Conservation (phyloP, 2,113 vertebrate genomes). For the Aepyceros melampus region DNA sequence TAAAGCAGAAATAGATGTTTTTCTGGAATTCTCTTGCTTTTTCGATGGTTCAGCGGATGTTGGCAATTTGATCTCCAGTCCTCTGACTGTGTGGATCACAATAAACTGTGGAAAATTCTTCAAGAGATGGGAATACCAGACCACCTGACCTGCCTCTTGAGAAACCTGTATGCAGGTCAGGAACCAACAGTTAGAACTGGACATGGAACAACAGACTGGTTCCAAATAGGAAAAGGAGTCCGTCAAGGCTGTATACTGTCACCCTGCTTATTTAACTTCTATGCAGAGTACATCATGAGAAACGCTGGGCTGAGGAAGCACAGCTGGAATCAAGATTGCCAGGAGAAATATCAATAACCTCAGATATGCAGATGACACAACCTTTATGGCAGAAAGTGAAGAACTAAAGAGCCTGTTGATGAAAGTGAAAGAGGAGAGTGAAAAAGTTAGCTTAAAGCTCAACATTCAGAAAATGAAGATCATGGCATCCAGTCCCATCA, state of each 20-base stretch:
- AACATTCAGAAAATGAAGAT: neutral
- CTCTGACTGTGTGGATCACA: too few relatives aligned
- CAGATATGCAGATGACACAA: neutral
- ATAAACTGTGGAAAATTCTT: too few relatives aligned
- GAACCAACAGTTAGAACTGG: neutral
- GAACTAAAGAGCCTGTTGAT: neutral
- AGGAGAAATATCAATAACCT: neutral
- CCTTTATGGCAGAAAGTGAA: neutral
- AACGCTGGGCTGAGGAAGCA: neutral
- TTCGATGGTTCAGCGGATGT: rapidly evolving
- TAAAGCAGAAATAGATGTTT: neutral
- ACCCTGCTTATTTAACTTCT: neutral
- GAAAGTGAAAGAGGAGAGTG: neutral
- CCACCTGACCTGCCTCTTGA: too few relatives aligned
- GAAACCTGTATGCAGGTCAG: neutral
- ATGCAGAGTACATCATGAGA: neutral
- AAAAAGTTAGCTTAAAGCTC: neutral
- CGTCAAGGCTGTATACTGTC: neutral
- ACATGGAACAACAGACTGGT: neutral
- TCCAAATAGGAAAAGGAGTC: neutral
- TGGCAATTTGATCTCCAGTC: neutral
- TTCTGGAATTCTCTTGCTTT: neutral
- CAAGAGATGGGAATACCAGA: too few relatives aligned
- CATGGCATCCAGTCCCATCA: neutral
- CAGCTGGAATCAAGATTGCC: neutral